Conservation (phyloP, 2,797 vertebrate species). For the Darevskia nairensis region DNA sequence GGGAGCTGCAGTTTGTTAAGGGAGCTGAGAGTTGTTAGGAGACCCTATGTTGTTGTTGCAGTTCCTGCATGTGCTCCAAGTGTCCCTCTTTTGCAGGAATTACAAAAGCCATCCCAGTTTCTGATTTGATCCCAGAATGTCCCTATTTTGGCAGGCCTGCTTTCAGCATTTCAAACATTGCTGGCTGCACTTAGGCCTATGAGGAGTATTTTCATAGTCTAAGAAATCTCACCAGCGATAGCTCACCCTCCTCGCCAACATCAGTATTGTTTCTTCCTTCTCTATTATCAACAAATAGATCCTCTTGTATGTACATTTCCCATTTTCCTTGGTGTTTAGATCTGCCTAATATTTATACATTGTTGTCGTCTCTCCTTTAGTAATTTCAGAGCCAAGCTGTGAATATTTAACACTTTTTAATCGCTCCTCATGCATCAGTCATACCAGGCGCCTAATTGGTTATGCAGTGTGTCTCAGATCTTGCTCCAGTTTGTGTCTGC, state of each 20-base stretch:
- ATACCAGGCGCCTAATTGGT: constrained; percentile 64
- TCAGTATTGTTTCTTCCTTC: neutral
- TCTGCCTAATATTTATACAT: constrained; percentile 70
- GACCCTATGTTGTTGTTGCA: too few relatives aligned
- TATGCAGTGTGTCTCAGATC: constrained; percentile 65
- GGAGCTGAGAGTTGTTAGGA: too few relatives aligned
- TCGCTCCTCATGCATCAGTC: constrained; percentile 69
- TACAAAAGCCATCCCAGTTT: too few relatives aligned
- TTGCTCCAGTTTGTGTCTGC: constrained; percentile 62
- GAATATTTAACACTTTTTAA: constrained; percentile 71
- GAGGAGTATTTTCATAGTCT: neutral
- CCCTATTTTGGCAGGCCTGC: neutral
- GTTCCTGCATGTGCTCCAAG: too few relatives aligned
- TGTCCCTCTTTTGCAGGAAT: too few relatives aligned
- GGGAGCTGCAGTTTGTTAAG: too few relatives aligned
- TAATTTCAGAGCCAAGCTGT: constrained; percentile 68
- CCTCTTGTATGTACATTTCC: constrained; percentile 52
- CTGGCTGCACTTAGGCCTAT: too few relatives aligned
- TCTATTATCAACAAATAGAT: constrained; percentile 28
- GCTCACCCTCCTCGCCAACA: neutral
- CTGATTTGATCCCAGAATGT: too few relatives aligned
- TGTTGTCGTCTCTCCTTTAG: constrained; percentile 63
- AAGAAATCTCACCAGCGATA: neutral
- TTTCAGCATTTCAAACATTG: too few relatives aligned
- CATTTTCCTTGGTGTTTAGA: constrained; percentile 59